Evolutionary conservation across 1,140 invertebrate species (phyloP).

Genomic region (Drosophila littoralis): DNA sequence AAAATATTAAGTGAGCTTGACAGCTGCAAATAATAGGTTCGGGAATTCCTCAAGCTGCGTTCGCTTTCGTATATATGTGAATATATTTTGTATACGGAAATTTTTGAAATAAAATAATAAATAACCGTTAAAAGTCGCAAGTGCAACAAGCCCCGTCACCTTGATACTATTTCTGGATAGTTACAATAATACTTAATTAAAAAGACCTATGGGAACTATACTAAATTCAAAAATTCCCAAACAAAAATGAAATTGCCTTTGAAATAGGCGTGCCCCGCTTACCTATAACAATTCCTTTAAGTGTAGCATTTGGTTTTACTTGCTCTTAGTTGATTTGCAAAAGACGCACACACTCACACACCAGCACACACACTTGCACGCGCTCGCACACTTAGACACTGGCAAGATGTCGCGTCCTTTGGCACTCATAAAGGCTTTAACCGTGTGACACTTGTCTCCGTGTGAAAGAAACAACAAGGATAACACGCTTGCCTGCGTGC

Average conservation of each 20-base stretch:
- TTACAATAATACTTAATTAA: too few relatives aligned
- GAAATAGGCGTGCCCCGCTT: background rate
- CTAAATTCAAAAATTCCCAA: too few relatives aligned
- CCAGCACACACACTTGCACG: background rate
- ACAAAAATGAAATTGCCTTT: background rate
- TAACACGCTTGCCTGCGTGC: constrained; percentile 6
- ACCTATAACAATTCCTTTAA: background rate
- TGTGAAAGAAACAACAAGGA: constrained; percentile 5
- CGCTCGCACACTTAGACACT: background rate
- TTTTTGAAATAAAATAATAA: too few relatives aligned
- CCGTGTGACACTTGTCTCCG: constrained; percentile 54
- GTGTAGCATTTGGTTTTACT: background rate
- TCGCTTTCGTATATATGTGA: background rate
- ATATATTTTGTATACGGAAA: too few relatives aligned
- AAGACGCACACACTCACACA: background rate
- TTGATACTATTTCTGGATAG: too few relatives aligned
- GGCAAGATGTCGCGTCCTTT: constrained; percentile 32
- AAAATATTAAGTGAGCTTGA: constrained; percentile 1
- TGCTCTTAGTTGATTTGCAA: constrained; percentile 15
- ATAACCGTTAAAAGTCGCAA: too few relatives aligned
- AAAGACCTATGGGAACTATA: too few relatives aligned
- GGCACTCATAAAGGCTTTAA: constrained; percentile 65
- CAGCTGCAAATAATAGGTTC: constrained; percentile 1
- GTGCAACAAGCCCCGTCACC: too few relatives aligned
- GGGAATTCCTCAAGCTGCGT: background rate